Base-by-base conservation (phyloP, 2,888 invertebrate genomes). In the Caenorhabditis sp. region DNA sequence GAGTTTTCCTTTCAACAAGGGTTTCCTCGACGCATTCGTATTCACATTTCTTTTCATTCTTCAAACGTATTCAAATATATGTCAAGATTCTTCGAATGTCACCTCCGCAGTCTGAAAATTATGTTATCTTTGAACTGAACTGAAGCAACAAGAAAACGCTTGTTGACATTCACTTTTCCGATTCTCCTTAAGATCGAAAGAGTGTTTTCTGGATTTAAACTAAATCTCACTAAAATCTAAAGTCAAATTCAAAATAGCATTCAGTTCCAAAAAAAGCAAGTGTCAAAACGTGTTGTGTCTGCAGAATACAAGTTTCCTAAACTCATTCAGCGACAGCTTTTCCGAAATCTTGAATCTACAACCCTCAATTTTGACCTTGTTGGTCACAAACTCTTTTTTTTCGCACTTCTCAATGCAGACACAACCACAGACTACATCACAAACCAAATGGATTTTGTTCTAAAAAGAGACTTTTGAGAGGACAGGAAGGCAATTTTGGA, bases 281-380 rank as follows among this genome's bases (percentile, higher is more conserved):
- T n/a, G n/a, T n/a, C n/a, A n/a, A n/a, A n/a, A n/a, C n/a, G n/a
- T n/a, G n/a, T n/a, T n/a, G n/a, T 51, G 76, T 69, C 69, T 64
- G 35, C 55, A 35, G 20, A 55, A 18, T 32, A 18, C 0, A 13
- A 13, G 47, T 62, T 3, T 37, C 58, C 56, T 77, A 68, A 69
- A 60, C 50, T 15, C 64, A 69, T 77, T 77, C 69, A 56, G 44
- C 47, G n/a, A 15, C 53, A 11, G 37, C 15, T 1, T 24, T 40
- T 47, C 22, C 61, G 60, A 47, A 5, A 40, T 8, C 40, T 13
- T 6, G 40, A 32, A 4, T 32, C 32, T 32, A 6, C 32, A 32
- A 32, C 32, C 32, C 60, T 67, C 67, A 76, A 67, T 74, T 35
- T 67, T 76, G 76, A 76, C 76, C 76, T 76, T 55, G 67, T 76